These are phyloP conservation scores for Microplitis deprimator DNA, from an alignment of 2,888 invertebrate genomes.

Conservation along the genomic window DNA sequence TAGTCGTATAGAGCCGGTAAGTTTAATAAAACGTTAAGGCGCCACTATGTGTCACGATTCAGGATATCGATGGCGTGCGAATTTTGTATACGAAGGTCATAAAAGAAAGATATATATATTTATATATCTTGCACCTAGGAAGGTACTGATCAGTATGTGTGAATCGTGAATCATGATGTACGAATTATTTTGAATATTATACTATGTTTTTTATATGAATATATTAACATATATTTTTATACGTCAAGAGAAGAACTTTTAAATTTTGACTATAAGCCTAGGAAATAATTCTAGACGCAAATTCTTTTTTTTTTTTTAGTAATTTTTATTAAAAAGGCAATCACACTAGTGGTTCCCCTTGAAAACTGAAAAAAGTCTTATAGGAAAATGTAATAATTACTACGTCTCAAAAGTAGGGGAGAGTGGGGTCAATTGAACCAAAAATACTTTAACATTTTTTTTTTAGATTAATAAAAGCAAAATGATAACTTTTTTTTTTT, in stretches of 20 bases:
- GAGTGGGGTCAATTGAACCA: too few relatives aligned
- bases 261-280: background rate
- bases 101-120: constrained; percentile 22
- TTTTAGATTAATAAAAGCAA: too few relatives aligned
- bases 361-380: too few relatives aligned
- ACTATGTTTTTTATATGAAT: background rate
- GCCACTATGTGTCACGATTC: constrained; percentile 27
- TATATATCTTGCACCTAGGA: background rate
- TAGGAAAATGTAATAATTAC: too few relatives aligned
- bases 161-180: constrained; percentile 1
- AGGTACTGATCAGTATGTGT: background rate
- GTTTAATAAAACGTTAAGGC: constrained; percentile 13
- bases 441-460: too few relatives aligned
- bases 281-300: too few relatives aligned
- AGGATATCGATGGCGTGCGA: constrained; percentile 28
- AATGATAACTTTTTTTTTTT: too few relatives aligned
- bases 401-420: too few relatives aligned
- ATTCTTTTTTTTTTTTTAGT: too few relatives aligned
- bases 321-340: too few relatives aligned
- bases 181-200: background rate
- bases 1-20: constrained; percentile 24
- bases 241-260: background rate
- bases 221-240: background rate
- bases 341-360: too few relatives aligned
- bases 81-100: constrained; percentile 25